phyloP scores from a whole-genome alignment of 2,113 vertebrate genomes.

The Ellobius talpinus region DNA sequence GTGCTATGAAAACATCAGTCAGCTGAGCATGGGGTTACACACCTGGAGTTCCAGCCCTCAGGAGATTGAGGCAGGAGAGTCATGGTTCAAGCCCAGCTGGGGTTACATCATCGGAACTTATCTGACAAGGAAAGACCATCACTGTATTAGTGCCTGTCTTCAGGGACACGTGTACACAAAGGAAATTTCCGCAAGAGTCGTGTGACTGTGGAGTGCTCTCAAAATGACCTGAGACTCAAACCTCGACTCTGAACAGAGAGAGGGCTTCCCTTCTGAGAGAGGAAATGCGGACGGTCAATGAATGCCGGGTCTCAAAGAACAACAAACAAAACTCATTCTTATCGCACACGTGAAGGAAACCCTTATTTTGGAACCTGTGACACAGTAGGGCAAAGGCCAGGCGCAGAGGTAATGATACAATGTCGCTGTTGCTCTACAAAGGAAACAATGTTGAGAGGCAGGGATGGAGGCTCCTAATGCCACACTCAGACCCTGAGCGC shows the following conservation, averaged over 20 bases:
- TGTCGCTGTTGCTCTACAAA: not conserved
- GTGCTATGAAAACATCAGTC: not conserved
- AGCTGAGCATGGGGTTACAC: not conserved
- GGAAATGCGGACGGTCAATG: not conserved
- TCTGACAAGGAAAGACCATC: not conserved
- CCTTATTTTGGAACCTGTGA: not conserved
- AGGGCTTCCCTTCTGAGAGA: not conserved
- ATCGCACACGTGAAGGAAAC: not conserved
- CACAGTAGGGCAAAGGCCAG: not conserved
- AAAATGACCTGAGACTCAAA: not conserved
- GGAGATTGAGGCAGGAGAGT: not conserved
- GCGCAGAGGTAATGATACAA: not conserved
- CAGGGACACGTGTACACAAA: not conserved
- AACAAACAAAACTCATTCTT: not conserved
- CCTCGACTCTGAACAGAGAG: not conserved
- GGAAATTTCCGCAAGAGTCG: not conserved
- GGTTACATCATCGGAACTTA: not conserved
- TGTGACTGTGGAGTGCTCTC: not conserved
- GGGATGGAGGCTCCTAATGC: accelerated
- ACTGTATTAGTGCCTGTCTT: not conserved
- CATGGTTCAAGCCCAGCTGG: not conserved
- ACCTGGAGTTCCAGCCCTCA: not conserved
- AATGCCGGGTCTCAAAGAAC: not conserved
- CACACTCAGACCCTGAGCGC: not conserved
- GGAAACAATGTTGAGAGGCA: not conserved